phyloP scores from a whole-genome alignment of 2,113 vertebrate genomes.

The Psettodes erumei region DNA sequence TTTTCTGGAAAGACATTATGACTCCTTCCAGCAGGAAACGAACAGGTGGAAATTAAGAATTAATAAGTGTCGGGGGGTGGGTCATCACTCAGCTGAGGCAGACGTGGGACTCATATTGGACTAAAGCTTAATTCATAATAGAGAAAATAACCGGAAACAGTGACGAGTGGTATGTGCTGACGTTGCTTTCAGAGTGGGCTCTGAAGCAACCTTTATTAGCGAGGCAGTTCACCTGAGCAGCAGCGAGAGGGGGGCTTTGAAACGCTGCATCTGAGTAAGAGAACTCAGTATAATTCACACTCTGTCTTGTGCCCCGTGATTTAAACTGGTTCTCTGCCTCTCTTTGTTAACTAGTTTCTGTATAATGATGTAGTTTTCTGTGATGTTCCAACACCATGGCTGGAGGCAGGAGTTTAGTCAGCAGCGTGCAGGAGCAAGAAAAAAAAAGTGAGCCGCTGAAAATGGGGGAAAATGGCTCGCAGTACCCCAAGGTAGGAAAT shows the following conservation, averaged over 20 bases:
- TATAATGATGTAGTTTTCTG: slow-evolving; percentile 84
- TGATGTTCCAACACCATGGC: slow-evolving; percentile 83
- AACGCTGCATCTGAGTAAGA: slow-evolving; percentile 43
- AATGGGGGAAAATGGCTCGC: slow-evolving; percentile 81
- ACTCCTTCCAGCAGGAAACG: not conserved
- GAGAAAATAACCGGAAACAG: slow-evolving; percentile 44
- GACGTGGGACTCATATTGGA: slow-evolving; percentile 14
- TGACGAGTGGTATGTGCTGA: slow-evolving; percentile 43
- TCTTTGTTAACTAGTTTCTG: slow-evolving; percentile 81
- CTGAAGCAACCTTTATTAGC: slow-evolving; percentile 62
- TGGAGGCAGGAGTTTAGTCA: slow-evolving; percentile 84
- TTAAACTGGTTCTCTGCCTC: slow-evolving; percentile 76
- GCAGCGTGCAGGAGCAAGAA: slow-evolving; percentile 79
- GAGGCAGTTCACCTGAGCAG: slow-evolving; percentile 53
- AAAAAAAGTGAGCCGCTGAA: slow-evolving; percentile 73
- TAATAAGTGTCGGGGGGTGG: slow-evolving; percentile 30
- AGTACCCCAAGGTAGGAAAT: slow-evolving; percentile 85
- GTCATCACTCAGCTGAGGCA: slow-evolving; percentile 29
- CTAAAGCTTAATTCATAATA: slow-evolving; percentile 39
- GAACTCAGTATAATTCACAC: slow-evolving; percentile 67
- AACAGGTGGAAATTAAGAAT: slow-evolving; percentile 32
- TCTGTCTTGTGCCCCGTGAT: slow-evolving; percentile 72
- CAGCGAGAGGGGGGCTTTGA: slow-evolving; percentile 43
- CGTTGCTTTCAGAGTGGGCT: slow-evolving; percentile 63
- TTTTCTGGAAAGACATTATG: not conserved